Base-by-base conservation (phyloP, 2,888 invertebrate genomes). In the Aspidiotus destructor region DNA sequence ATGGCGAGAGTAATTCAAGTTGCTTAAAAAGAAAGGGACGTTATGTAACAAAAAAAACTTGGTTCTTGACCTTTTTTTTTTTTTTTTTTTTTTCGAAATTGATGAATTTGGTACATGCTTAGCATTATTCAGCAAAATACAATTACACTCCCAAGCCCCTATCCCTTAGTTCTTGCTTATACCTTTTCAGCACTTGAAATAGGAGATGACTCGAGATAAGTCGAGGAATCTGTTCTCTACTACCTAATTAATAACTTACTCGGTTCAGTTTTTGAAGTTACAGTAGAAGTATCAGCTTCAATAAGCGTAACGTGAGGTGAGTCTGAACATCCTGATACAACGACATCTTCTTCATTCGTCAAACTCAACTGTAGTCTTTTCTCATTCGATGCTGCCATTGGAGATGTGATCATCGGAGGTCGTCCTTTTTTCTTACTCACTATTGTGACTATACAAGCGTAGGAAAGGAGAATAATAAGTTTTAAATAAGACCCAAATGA, bases 231-330 rank as follows among this genome's bases (percentile, higher is more conserved):
- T n/a, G n/a, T n/a, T n/a, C n/a, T n/a, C 9, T 10, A 44, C 48
- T 44, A 44, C 13, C 48, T 10, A 44, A 13, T 44, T 44, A 44
- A 10, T 44, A 44, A 13, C 48, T 10, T 44, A 13, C 13, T 44
- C 48, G 48, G 48, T 44, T 60, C 60, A 15, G 60, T 16, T 52
- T 68, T 68, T 52, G 60, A 60, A 61, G 55, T 60, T 41, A 60
- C 60, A 8, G 64, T 70, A 1, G 69, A 70, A 8, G 69, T 70
- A 60, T 70, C 69, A 6, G 69, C 64, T 44, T 70, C 69, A n/a
- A 65, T 70, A 8, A 69, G n/a, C 10, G 69, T 69, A 41, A 70
- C 69, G 52, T 60, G 60, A 40, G 69, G 60, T 6, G 65, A n/a
- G n/a, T n/a, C 57, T 48, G 61, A 9, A 11, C 60, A 58, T 41